These are phyloP conservation scores for Ochropacha duplaris DNA, from an alignment of 2,888 invertebrate species.

Conservation along the genomic window DNA sequence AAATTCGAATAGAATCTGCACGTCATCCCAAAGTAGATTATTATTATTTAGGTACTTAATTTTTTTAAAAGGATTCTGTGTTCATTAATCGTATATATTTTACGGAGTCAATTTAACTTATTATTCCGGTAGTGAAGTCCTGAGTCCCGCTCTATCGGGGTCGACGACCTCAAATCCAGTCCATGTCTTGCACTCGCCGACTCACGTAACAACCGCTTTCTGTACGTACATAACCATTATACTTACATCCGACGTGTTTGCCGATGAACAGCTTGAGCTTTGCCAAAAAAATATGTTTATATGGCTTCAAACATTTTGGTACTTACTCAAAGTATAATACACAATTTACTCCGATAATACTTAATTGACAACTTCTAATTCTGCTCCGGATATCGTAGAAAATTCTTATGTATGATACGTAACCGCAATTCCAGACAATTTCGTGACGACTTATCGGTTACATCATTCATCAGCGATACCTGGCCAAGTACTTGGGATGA, in stretches of 20 bases:
- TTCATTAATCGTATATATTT: background rate
- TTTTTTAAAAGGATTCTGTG: background rate
- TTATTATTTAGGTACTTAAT: no score
- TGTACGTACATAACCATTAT: constrained; percentile 43
- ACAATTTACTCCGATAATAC: background rate
- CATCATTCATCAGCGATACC: background rate
- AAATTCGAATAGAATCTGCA: background rate
- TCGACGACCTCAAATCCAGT: constrained; percentile 77
- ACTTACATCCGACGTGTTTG: constrained; percentile 25
- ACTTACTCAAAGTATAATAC: background rate
- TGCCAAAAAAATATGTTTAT: constrained; percentile 6
- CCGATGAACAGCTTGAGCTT: constrained; percentile 20
- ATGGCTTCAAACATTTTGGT: no score
- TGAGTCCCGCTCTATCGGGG: constrained; percentile 75
- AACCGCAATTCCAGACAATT: background rate
- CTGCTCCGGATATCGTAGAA: background rate
- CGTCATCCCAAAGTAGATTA: no score
- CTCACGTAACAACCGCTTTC: constrained; percentile 76
- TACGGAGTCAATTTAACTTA: constrained; percentile 33
- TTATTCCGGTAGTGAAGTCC: constrained; percentile 75
- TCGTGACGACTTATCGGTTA: background rate
- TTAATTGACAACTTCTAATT: background rate
- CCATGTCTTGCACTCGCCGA: constrained; percentile 74
- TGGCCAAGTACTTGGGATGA: background rate
- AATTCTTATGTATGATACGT: background rate